Base-by-base conservation (phyloP, 2,888 invertebrate species). In the Plemyria rubiginata region DNA sequence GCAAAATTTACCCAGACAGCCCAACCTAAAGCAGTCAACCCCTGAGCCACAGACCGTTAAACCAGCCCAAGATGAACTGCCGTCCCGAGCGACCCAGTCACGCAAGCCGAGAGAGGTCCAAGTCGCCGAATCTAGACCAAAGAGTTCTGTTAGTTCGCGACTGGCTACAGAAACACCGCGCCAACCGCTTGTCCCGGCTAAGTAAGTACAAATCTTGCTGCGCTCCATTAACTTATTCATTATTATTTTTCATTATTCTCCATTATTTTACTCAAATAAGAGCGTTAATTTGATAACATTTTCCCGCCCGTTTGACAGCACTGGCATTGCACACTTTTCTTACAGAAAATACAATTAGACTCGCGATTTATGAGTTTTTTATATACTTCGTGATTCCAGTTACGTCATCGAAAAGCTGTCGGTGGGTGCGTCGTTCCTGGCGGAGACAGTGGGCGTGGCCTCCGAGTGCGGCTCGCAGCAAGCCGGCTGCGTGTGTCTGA, bases 401-500 rank as follows among this genome's bases (percentile, higher is more conserved):
- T 90, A 78, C 52, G 36, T 90, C 0, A 45, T 88, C 0, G 86
- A 86, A 1, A 71, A 77, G 0, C 68, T 90, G 0, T 32, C 76
- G 0, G 48, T 78, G 0, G 87, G 84, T 4, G 85, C 82, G 4
- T 15, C 60, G 0, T 71, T 80, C 0, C 40, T 86, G 0, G 62
- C 87, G 0, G 80, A 82, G 0, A 81, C 84, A 4, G 85, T 88
- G 0, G 56, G 68, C 0, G 11, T 41, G 0, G 80, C 83, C 0
- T 16, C 69, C 0, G 78, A 76, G 0, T 81, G 83, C 38, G 72
- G 70, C 4, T 66, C 72, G 1, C 54, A 56, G 0, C 67, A 70
- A n/a, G 51, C 69, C 0, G 86, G 88, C 4, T 80, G 69, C 65
- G 75, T 89, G 0, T 89, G 90, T 32, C 68, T 88, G 8, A 70